A percentile compares a stretch with the other conserved stretches of the same genome.
These are phyloP conservation scores for Paedocypris sp. DNA, from an alignment of 2,113 vertebrate genomes.

Conservation along the genomic window DNA sequence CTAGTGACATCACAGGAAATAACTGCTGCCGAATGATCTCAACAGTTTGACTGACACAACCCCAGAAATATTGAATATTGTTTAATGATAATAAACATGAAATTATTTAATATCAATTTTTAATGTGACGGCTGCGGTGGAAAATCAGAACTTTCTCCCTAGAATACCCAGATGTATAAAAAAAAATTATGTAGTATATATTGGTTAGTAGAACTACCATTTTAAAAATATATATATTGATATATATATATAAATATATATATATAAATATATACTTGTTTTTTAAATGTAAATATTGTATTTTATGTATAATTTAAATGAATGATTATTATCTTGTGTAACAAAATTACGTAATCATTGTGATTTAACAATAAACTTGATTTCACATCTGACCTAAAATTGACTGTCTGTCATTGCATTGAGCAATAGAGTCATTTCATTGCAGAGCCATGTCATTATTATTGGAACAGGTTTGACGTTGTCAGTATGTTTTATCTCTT, in stretches of 20 bases:
- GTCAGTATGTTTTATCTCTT: slow-evolving; percentile 9
- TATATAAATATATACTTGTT: no score
- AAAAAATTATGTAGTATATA: no score
- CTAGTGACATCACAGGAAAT: slow-evolving; percentile 2
- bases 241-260: no score
- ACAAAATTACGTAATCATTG: neutral
- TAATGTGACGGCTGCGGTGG: no score
- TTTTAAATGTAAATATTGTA: neutral
- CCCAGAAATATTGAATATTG: no score
- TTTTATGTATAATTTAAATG: neutral
- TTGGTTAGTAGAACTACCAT: no score
- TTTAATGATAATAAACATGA: no score
- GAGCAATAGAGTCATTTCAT: neutral
- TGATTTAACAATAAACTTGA: neutral
- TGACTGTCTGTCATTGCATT: neutral
- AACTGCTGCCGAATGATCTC: neutral
- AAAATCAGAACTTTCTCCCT: no score
- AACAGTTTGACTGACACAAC: no score
- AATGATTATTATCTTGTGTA: neutral
- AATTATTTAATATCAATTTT: no score
- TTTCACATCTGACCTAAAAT: neutral
- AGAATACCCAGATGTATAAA: no score
- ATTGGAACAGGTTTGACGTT: neutral
- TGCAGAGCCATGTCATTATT: neutral
- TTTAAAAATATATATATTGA: no score